Percentiles rank a stretch among this genome's conserved stretches.
These are phyloP conservation scores for Plestiodon gilberti DNA, from an alignment of 2,113 vertebrate genomes.

Conservation along the genomic window DNA sequence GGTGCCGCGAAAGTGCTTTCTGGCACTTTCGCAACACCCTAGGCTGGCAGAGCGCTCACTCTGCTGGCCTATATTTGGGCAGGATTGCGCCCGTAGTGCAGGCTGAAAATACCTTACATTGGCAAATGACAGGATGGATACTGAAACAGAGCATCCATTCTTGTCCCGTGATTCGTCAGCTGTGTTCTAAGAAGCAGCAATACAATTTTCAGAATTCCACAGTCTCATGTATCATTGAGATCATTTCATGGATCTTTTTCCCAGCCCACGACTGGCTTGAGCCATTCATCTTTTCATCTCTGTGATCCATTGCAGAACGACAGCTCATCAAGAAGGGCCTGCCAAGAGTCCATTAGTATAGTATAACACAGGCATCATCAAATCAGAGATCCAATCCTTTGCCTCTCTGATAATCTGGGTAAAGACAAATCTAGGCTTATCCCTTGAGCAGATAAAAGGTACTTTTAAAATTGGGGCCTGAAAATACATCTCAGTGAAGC, in stretches of 20 bases:
- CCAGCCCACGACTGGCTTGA: slow-evolving; percentile 14
- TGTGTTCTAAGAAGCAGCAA: not conserved
- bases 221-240: slow-evolving; percentile 19
- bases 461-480: slow-evolving; percentile 10
- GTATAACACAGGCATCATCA: slow-evolving; percentile 22
- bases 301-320: not conserved
- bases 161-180: not conserved
- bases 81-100: too few relatives aligned
- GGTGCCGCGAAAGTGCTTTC: too few relatives aligned
- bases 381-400: not conserved
- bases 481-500: not conserved
- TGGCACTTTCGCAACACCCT: too few relatives aligned
- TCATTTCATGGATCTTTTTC: slow-evolving; percentile 14
- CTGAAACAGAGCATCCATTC: not conserved
- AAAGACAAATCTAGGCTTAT: slow-evolving; percentile 31
- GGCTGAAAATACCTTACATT: not conserved
- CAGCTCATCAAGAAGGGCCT: slow-evolving; percentile 7
- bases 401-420: slow-evolving; percentile 2
- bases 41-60: too few relatives aligned
- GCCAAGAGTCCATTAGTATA: not conserved
- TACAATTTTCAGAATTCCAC: not conserved
- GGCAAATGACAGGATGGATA: not conserved
- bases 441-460: slow-evolving; percentile 19
- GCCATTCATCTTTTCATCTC: slow-evolving; percentile 20
- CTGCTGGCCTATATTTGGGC: too few relatives aligned